Evolutionary conservation across 1,140 invertebrate species (phyloP).

Genomic region (Coelopa frigida): DNA sequence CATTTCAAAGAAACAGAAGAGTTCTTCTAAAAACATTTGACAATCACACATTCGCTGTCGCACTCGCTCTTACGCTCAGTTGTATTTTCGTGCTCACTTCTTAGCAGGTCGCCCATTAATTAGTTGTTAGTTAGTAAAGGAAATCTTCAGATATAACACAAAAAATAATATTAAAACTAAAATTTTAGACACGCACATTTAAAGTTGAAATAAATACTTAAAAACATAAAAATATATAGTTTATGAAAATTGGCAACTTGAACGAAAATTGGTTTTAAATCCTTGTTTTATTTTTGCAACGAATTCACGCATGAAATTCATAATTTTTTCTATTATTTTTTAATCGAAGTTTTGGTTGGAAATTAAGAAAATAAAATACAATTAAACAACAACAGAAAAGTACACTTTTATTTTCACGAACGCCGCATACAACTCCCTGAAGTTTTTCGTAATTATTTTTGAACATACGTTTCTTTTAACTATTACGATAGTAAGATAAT

Average conservation of each 20-base stretch:
- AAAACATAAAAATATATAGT: background rate
- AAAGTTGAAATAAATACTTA: constrained; percentile 4
- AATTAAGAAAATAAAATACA: background rate
- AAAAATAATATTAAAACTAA: constrained; percentile 5
- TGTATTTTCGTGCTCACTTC: too few relatives aligned
- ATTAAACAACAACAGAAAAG: constrained; percentile 14
- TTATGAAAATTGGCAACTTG: constrained; percentile 1
- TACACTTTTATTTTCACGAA: constrained; percentile 4
- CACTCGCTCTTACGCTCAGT: too few relatives aligned
- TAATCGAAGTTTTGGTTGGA: background rate
- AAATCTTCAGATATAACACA: constrained; percentile 1
- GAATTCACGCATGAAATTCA: too few relatives aligned
- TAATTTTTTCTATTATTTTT: too few relatives aligned
- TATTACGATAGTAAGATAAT: too few relatives aligned
- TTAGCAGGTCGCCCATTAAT: too few relatives aligned
- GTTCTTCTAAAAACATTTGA: too few relatives aligned
- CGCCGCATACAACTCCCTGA: too few relatives aligned
- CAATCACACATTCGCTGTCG: too few relatives aligned
- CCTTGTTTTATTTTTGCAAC: constrained; percentile 1
- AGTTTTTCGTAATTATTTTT: too few relatives aligned
- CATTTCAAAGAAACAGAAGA: too few relatives aligned
- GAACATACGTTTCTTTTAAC: too few relatives aligned
- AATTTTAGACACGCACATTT: constrained; percentile 10
- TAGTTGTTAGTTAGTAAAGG: background rate
- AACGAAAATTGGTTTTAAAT: constrained; percentile 1